A percentile compares a stretch with the other conserved stretches of the same genome.
Evolutionary conservation across 1,140 invertebrate genomes (phyloP).

Genomic region (Drosophila albomicans): DNA sequence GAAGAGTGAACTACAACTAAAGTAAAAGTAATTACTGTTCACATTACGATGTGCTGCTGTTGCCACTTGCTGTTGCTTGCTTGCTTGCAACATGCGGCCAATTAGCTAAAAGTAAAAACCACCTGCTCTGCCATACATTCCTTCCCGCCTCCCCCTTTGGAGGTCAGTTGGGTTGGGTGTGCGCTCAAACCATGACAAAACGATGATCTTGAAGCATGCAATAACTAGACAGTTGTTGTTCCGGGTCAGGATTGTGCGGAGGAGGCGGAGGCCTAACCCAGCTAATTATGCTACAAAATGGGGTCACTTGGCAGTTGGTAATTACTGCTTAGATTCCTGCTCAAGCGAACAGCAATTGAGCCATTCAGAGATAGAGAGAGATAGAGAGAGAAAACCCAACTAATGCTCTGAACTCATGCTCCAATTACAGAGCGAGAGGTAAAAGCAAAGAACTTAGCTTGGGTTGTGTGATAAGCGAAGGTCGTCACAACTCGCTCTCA

Average conservation of each 20-base stretch:
- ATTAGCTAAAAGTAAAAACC: conserved; percentile 47
- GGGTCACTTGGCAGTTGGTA: conserved; percentile 10
- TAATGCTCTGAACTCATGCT: background rate
- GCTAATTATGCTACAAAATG: conserved; percentile 7
- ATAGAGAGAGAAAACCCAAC: too few species aligned
- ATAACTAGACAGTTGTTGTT: conserved; percentile 22
- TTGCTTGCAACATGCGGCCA: conserved; percentile 33
- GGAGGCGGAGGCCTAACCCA: too few species aligned
- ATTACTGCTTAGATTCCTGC: conserved; percentile 1
- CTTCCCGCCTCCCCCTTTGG: background rate
- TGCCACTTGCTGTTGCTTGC: background rate
- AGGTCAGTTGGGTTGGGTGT: conserved; percentile 1
- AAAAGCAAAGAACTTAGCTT: background rate
- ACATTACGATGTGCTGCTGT: conserved; percentile 3
- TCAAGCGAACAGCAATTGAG: background rate
- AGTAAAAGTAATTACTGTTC: conserved; percentile 70
- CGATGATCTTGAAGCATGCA: conserved; percentile 39
- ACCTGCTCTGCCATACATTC: background rate
- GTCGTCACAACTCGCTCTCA: background rate
- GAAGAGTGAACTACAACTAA: conserved; percentile 10
- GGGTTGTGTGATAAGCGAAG: conserved; percentile 5
- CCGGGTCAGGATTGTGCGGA: background rate
- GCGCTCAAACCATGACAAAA: conserved; percentile 6
- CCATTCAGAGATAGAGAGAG: background rate
- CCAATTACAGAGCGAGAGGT: background rate